Percentiles rank a stretch among this genome's conserved stretches.
These are phyloP conservation scores for Hydrophis major DNA, from an alignment of 2,797 vertebrate genomes.

Conservation along the genomic window DNA sequence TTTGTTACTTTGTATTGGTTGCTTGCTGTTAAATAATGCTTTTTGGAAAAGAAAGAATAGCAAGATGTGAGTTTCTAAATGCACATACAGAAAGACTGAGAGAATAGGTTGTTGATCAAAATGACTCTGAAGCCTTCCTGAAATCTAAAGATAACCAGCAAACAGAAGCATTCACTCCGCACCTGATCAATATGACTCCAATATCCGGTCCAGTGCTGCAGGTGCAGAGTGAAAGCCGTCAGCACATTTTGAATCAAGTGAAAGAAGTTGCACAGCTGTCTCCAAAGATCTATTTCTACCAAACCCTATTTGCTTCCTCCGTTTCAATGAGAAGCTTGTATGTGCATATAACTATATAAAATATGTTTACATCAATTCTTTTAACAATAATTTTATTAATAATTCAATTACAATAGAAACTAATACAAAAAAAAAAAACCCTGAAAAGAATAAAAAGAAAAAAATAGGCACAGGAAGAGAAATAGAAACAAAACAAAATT, in stretches of 20 bases:
- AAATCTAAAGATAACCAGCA: conserved; percentile 17
- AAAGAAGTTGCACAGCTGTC: background rate
- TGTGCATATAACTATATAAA: background rate
- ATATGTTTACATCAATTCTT: background rate
- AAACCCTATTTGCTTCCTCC: background rate
- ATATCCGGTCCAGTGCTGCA: background rate
- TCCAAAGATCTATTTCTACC: background rate
- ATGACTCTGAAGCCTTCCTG: background rate
- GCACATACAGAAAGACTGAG: background rate
- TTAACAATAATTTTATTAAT: background rate
- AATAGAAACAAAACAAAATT: background rate
- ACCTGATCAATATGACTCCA: conserved; percentile 19
- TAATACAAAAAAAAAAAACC: background rate
- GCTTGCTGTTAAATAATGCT: background rate
- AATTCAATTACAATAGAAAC: background rate
- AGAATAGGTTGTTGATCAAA: background rate
- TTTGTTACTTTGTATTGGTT: background rate
- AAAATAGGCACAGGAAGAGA: background rate
- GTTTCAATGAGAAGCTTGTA: background rate
- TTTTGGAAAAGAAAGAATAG: background rate
- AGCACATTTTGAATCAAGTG: conserved; percentile 27
- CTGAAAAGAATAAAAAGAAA: background rate
- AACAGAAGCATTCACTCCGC: conserved; percentile 17
- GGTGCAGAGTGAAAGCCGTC: conserved; percentile 43
- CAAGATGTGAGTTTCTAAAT: background rate